Evolutionary conservation across 2,797 vertebrate genomes (phyloP), one percentile per base, ranked within the genome.

Genomic region (Malurus leucopterus): DNA sequence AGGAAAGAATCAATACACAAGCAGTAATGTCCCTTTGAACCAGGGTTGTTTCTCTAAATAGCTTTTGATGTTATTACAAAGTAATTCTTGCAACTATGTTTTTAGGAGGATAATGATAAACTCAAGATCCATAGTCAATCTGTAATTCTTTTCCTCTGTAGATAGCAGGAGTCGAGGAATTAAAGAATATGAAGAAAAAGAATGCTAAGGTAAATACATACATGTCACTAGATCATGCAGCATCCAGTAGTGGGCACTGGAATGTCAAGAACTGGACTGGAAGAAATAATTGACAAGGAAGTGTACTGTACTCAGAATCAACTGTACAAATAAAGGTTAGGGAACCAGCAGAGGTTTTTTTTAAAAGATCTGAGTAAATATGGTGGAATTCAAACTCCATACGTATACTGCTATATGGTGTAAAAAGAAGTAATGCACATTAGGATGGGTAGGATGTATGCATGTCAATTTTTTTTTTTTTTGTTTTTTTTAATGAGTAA

Each of bases 161-260:
- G 98, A 95, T 97, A 91, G 59, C 16, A 22, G 93, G 93, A 84
- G 65, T 64, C 54, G 96, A 96, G 68, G 88, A 93, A 80, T 57
- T 97, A 63, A 96, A 92, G 91, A 92, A 91, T 15, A 44, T 72
- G 63, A 97, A 97, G 94, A 94, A 91, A 76, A 97, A 94, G 93
- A 98, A 97, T 58, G 61, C 87, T 19, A 97, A 97, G 97, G 98
- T 98, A 96, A 96, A 51, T 74, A 40, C 4, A 4, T 12, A 7
- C 2, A 4, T 61, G 15, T 58, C 38, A 19, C 15, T 86, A 11
- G 29, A 23, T 65, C 64, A 14, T 54, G 13, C 26, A 57, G 40
- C 26, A 9, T 38, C 26, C 9, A 49, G 17, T 15, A 34, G 15
- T 32, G 51, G 20, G 29, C 20, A 13, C 0, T 64, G 55, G 53